Base-by-base conservation (phyloP, 2,113 vertebrate species). In the Hemiprocne comata region DNA sequence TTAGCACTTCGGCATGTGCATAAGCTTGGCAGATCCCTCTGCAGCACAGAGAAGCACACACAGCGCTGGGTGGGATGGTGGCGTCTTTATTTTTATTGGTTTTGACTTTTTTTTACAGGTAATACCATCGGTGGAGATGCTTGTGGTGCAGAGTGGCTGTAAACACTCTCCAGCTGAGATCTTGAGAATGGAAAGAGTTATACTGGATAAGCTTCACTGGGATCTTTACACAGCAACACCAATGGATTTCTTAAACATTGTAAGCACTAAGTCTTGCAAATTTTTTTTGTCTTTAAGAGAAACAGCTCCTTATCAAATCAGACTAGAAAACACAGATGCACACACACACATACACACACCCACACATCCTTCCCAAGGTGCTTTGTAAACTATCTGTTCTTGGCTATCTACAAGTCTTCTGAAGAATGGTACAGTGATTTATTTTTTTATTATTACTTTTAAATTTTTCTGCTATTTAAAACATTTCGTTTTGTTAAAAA, bases 121-220 rank as follows among this genome's bases (percentile, higher is more conserved):
- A 90, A 98, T 98, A 78, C 98, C 98, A 95, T 98, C 87, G 33
- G 97, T 99, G 89, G 98, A 96, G 97, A 98, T 95, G 92, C 98
- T 99, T 80, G 97, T 97, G 51, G 97, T 94, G 96, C 98, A 97
- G 98, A 98, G 98, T 92, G 98, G 97, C 88, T 99, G 98, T 97
- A 98, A 94, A 96, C 97, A 97, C 96, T 98, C 98, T 58, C 98
- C 98, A 40, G 98, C 98, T 18, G 98, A 99, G 97, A 98, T 99
- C 97, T 98, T 98, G 95, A 98, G 98, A 96, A 99, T 98, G 98
- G 98, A 99, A 98, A 98, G 98, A 96, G 98, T 98, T 97, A 98
- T 98, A 97, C 98, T 98, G 73, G 98, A 98, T 96, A 99, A 98
- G 96, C 98, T 99, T 97, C 98, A 98, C 78, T 98, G 98, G 98